Evolutionary conservation across 2,113 vertebrate genomes (phyloP).

Genomic region (Steatornis caripensis): DNA sequence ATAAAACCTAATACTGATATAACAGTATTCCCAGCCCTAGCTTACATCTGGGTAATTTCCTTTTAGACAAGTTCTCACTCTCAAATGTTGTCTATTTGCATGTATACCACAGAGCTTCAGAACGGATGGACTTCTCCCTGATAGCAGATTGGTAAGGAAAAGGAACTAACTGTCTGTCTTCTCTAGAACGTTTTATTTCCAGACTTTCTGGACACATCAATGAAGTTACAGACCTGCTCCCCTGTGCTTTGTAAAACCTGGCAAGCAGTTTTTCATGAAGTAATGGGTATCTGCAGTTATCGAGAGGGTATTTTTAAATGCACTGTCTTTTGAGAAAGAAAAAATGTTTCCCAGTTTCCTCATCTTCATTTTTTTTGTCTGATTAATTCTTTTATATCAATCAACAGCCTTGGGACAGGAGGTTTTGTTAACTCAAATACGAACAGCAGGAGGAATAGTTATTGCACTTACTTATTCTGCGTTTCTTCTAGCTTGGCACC

Average conservation of each 20-base stretch:
- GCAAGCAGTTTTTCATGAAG: background rate
- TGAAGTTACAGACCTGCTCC: background rate
- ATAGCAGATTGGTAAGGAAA: background rate
- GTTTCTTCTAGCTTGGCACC: background rate
- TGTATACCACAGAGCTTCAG: background rate
- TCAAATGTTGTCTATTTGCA: background rate
- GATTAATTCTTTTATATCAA: background rate
- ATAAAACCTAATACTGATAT: background rate
- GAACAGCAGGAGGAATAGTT: background rate
- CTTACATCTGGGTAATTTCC: background rate
- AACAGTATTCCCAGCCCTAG: background rate
- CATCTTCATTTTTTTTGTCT: background rate
- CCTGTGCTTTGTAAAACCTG: rapidly evolving
- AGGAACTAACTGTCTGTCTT: background rate
- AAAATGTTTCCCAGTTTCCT: background rate
- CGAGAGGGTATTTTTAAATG: background rate
- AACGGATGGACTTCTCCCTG: background rate
- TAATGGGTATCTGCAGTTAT: background rate
- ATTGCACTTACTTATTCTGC: background rate
- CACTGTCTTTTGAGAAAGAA: background rate
- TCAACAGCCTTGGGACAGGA: background rate
- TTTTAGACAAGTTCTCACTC: background rate
- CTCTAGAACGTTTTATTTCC: background rate
- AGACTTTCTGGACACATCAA: background rate
- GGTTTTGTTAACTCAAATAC: background rate